Evolutionary conservation across 2,113 vertebrate genomes (phyloP), one percentile per base, ranked within the genome.

Genomic region (Brachyhypopomus occidentalis): DNA sequence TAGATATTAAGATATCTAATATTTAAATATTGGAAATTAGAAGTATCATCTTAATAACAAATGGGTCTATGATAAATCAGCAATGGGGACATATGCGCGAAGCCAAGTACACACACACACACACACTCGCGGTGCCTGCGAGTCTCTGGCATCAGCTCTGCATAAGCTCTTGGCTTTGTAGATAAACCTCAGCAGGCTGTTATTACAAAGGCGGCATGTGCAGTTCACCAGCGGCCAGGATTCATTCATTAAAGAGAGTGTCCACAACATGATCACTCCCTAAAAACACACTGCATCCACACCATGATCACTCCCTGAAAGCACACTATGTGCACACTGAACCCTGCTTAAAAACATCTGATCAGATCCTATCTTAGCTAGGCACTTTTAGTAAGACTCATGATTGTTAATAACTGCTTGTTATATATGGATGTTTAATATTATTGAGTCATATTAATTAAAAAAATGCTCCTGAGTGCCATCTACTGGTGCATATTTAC

Each of bases 101-200:
- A 34, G 56, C 36, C 19, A 25, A 27, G 58, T 64, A 60, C 36
- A 22, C 69, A 27, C 30, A 17, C 45, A 58, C 71, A 73, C 63
- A 23, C 27, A 36, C 11, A 17, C n/a, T 36, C 84, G 74, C 88
- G 93, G 92, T 93, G 93, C 93, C 93, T 91, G 82, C 1, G 81
- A 88, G 93, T 94, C 93, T 93, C 88, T 75, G 82, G 89, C 86
- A 90, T 92, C 91, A 92, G 90, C 88, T 91, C 89, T 41, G 67
- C 83, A 87, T 92, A 93, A 88, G 87, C 91, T 55, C 6, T 12
- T 60, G 86, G 89, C 89, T 92, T 92, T 92, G 87, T 83, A 85
- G 81, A 80, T 87, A 89, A 90, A 89, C 90, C 89, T 75, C 79
- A 52, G 67, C 38, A 84, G 87, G 89, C 84, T 89, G 88, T 88